Evolutionary conservation across 2,888 invertebrate genomes (phyloP), one percentile per base, ranked within the genome.

Genomic region (Erebia aethiops): DNA sequence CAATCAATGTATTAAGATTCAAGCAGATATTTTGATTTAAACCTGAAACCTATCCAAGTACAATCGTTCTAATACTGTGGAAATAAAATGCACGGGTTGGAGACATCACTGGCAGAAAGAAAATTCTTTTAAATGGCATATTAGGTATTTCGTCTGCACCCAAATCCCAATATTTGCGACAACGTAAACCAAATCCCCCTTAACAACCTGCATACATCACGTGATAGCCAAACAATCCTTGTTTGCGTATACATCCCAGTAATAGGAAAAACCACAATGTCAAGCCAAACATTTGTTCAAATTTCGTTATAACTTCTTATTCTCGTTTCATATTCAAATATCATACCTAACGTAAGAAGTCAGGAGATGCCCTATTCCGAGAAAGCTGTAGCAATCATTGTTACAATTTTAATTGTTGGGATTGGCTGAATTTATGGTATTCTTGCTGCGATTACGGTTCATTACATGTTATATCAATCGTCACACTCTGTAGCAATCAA

Each of bases 161-260:
- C 58, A 60, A 16, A 60, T 51, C 4, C 41, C 41, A 52, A 52
- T 60, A 18, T 67, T 67, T 67, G 60, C 41, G 52, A 41, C 52
- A 52, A 52, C 60, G 62, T 35, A 41, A 49, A 62, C 41, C 60
- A 67, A 67, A 67, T 67, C 67, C 67, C 16, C 49, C 16, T 52
- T 51, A 56, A 67, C 51, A 60, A 16, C 51, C 41, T 26, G 51
- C 60, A 67, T 46, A 64, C 51, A 63, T 58, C 18, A 18, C 58
- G 51, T 41, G 64, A 57, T 46, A 71, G 52, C 14, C 68, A 71
- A 71, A 71, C 68, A 71, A 64, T 58, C n/a, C 52, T 5, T 71
- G 69, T 66, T 71, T 71, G 65, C 71, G 60, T 41, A 49, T 43
- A 68, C 18, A 60, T 61, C 66, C 26, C 35, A 61, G 66, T 66